A percentile compares a stretch with the other conserved stretches of the same genome.
Conservation (phyloP, 2,888 invertebrate species). For the Eretmocerus hayati region DNA sequence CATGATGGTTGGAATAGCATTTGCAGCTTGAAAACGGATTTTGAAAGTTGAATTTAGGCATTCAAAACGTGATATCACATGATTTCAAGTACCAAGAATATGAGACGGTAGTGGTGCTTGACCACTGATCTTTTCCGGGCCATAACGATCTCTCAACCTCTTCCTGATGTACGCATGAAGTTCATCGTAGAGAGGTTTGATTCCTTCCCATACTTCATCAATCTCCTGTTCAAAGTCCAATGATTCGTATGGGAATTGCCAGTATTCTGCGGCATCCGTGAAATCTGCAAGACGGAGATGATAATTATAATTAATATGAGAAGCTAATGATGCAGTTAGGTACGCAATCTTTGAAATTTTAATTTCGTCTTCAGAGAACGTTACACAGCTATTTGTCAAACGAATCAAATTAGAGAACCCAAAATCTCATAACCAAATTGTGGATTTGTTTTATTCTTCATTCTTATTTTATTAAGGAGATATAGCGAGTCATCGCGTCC, state of each 20-base stretch:
- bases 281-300: conserved; percentile 59
- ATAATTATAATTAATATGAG: background rate
- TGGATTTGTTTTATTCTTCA: no score
- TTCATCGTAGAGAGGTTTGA: conserved; percentile 79
- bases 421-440: no score
- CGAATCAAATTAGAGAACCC: no score
- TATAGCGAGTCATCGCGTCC: no score
- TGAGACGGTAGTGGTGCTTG: conserved; percentile 81
- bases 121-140: conserved; percentile 71
- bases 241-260: conserved; percentile 83
- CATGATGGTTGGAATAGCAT: no score
- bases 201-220: conserved; percentile 75
- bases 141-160: conserved; percentile 75
- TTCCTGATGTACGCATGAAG: conserved; percentile 84
- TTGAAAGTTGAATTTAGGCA: no score
- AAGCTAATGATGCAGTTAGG: no score
- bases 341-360: no score
- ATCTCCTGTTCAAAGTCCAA: conserved; percentile 69
- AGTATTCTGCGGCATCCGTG: conserved; percentile 78
- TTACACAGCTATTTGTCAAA: no score
- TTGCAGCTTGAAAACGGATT: no score
- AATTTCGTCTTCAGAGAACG: no score
- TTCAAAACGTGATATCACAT: background rate
- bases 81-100: conserved; percentile 55
- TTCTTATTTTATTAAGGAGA: no score